Evolutionary conservation across 2,113 vertebrate species (phyloP).

Genomic region (Odocoileus virginianus): DNA sequence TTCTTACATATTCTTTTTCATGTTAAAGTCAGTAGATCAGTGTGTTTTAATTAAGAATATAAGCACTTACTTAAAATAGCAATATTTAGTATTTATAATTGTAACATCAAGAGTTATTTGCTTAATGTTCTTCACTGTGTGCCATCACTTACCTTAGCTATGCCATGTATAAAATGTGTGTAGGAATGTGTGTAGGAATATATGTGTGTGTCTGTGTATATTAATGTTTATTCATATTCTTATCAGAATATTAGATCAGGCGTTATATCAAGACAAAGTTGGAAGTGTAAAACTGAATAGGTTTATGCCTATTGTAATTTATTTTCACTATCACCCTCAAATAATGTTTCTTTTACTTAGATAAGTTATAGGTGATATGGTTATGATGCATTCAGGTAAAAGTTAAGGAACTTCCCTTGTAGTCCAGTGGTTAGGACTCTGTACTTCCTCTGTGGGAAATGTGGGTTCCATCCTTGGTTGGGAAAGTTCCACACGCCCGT

Average conservation of each 20-base stretch:
- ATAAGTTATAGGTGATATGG: neutral
- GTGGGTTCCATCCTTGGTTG: neutral
- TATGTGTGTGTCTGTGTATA: neutral
- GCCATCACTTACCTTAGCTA: neutral
- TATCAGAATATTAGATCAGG: neutral
- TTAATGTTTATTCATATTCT: neutral
- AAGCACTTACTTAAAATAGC: neutral
- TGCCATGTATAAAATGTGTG: neutral
- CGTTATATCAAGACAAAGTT: neutral
- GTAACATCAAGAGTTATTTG: neutral
- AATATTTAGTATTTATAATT: neutral
- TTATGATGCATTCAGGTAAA: neutral
- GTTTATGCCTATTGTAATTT: neutral
- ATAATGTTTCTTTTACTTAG: neutral
- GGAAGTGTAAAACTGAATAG: neutral
- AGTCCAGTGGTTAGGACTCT: neutral
- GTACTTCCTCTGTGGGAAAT: neutral
- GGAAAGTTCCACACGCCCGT: neutral
- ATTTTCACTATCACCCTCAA: neutral
- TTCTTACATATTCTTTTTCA: neutral
- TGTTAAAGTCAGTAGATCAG: neutral
- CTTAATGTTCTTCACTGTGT: neutral
- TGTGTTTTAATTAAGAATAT: neutral
- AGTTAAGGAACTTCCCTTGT: neutral
- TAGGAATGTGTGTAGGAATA: neutral